Evolutionary conservation across 2,888 invertebrate genomes (phyloP).

Genomic region (Sinotaia quadrata): DNA sequence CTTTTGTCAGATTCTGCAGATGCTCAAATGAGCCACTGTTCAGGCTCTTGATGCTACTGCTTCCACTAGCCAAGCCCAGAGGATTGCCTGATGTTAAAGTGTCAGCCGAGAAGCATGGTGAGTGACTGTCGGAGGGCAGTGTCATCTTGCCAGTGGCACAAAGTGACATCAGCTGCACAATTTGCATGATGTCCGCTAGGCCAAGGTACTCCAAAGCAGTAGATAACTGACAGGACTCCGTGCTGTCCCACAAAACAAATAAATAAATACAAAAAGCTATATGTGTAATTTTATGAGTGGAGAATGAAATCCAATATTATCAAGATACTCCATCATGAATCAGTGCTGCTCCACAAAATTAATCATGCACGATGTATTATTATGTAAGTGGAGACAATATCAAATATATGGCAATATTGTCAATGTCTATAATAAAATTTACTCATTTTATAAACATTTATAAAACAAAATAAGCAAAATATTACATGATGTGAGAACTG

Average conservation of each 20-base stretch:
- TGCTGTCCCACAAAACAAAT: constrained; percentile 64
- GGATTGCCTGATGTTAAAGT: background rate
- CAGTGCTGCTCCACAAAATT: too few species aligned
- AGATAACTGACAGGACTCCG: constrained; percentile 73
- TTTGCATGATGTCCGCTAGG: constrained; percentile 77
- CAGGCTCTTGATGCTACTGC: background rate
- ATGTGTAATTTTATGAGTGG: background rate
- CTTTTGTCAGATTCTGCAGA: constrained; percentile 67
- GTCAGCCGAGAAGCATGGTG: constrained; percentile 15
- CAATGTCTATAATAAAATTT: too few species aligned
- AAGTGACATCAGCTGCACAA: constrained; percentile 77
- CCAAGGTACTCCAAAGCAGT: constrained; percentile 74
- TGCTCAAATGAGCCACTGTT: constrained; percentile 36
- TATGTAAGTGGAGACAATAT: too few species aligned
- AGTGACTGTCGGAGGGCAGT: constrained; percentile 44
- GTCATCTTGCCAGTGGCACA: constrained; percentile 77
- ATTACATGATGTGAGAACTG: too few species aligned
- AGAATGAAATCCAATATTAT: too few species aligned
- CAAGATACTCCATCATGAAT: too few species aligned
- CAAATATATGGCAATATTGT: too few species aligned
- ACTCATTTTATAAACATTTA: too few species aligned
- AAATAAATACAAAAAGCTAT: background rate
- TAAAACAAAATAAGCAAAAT: too few species aligned
- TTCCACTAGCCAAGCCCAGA: background rate
- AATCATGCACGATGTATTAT: too few species aligned